Conservation (phyloP, 2,797 vertebrate genomes). For the Anguilla anguilla region DNA sequence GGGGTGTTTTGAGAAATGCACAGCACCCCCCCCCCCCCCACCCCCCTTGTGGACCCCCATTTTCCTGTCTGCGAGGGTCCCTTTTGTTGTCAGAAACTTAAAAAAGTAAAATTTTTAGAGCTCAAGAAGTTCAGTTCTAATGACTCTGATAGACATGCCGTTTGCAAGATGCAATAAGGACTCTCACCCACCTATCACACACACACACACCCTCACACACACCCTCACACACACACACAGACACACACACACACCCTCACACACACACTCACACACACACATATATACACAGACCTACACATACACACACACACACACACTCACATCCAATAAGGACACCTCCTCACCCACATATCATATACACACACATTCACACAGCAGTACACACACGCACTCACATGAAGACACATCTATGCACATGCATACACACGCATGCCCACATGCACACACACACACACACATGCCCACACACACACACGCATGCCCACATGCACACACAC, state of each 20-base stretch:
- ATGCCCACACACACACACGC: not conserved
- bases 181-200: not conserved
- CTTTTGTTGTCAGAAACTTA: not conserved
- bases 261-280: not conserved
- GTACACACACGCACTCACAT: slow-evolving; percentile 16
- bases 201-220: slow-evolving; percentile 10
- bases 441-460: not conserved
- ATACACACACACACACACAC: not conserved
- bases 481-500: not conserved
- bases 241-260: not conserved
- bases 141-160: not conserved
- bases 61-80: no score
- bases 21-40: no score
- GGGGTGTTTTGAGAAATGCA: no score
- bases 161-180: not conserved
- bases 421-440: slow-evolving; percentile 7
- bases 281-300: not conserved
- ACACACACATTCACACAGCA: slow-evolving; percentile 32
- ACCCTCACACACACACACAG: slow-evolving; percentile 6
- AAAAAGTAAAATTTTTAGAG: no score
- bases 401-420: not conserved
- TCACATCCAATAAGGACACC: not conserved
- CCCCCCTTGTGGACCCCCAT: no score
- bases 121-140: not conserved
- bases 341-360: not conserved